These are phyloP conservation scores for Leptodactylus fallax DNA, from an alignment of 2,797 vertebrate species.

Conservation along the genomic window DNA sequence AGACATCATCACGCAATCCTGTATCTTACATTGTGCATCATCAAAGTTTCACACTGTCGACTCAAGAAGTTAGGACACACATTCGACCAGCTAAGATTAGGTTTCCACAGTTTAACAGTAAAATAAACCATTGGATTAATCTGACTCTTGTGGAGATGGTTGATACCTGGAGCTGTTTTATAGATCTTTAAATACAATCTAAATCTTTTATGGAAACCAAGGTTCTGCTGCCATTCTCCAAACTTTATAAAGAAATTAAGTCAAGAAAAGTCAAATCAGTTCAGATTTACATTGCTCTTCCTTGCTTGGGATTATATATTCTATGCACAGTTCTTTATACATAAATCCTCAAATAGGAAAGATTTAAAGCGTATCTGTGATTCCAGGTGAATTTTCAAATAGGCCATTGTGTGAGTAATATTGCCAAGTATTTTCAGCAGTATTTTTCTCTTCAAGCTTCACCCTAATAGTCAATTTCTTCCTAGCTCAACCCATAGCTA, in stretches of 20 bases:
- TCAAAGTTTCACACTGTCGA: conserved; percentile 21
- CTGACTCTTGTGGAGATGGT: background rate
- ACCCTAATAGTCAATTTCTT: too few species aligned
- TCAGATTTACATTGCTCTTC: background rate
- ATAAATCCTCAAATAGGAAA: background rate
- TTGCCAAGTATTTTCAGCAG: too few species aligned
- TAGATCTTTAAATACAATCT: conserved; percentile 20
- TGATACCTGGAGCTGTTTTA: background rate
- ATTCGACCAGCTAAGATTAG: background rate
- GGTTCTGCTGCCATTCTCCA: background rate
- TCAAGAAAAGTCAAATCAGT: background rate
- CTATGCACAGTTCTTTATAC: background rate
- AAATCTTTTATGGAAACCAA: background rate
- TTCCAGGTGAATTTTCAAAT: background rate
- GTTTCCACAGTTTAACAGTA: background rate
- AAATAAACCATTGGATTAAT: conserved; percentile 11
- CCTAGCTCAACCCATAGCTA: too few species aligned
- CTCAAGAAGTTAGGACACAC: background rate
- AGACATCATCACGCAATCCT: background rate
- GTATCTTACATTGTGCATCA: background rate
- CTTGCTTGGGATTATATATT: background rate
- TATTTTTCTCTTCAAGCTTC: background rate
- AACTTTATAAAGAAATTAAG: background rate
- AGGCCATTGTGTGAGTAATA: background rate
- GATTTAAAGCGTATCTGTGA: background rate